A percentile compares a stretch with the other conserved stretches of the same genome.
These are phyloP conservation scores for Oeneis ivallda DNA, from an alignment of 2,888 invertebrate species.

Conservation along the genomic window DNA sequence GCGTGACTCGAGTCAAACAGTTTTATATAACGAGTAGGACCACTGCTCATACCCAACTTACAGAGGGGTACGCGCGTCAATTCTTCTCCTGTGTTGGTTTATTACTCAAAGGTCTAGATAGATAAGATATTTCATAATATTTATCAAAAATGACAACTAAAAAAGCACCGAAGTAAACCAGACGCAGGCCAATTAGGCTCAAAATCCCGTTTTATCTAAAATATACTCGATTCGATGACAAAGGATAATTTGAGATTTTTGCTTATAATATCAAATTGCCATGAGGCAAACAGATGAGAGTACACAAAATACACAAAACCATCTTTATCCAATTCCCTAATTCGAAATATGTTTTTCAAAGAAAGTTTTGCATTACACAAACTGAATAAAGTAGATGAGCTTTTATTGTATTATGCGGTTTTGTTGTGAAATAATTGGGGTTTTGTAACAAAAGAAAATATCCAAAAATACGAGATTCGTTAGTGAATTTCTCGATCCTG, in stretches of 20 bases:
- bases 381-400: not conserved
- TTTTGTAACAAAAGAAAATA: too few species aligned
- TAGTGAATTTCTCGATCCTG: too few species aligned
- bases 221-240: constrained; percentile 5
- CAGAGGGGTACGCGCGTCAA: too few species aligned
- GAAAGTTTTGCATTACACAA: constrained; percentile 5
- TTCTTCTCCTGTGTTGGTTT: too few species aligned
- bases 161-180: not conserved
- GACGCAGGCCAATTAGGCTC: constrained; percentile 6
- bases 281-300: constrained; percentile 5
- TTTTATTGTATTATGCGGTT: too few species aligned
- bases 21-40: too few species aligned
- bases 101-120: too few species aligned
- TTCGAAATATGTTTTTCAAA: constrained; percentile 14
- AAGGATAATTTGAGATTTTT: constrained; percentile 13
- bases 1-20: too few species aligned
- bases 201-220: constrained; percentile 1
- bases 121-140: too few species aligned
- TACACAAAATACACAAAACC: constrained; percentile 1
- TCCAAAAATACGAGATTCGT: too few species aligned
- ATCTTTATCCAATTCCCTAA: constrained; percentile 10
- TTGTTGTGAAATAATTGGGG: too few species aligned
- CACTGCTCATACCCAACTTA: too few species aligned
- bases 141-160: not conserved
- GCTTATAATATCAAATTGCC: constrained; percentile 5